Evolutionary conservation across 2,888 invertebrate species (phyloP).

Genomic region (Nomada fabriciana): DNA sequence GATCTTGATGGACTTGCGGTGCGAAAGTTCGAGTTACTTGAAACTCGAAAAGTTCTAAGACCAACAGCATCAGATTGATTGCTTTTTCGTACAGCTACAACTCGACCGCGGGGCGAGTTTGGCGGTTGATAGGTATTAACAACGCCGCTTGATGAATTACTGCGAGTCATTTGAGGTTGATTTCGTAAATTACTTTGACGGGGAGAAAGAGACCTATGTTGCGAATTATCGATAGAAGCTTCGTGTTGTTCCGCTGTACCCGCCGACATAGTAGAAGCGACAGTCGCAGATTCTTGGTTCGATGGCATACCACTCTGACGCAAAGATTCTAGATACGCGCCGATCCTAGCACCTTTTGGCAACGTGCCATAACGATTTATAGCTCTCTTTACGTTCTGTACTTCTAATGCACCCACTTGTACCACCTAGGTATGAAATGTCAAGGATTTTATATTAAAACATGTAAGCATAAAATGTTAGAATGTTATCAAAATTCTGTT

Average conservation of each 20-base stretch:
- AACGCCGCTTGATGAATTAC: slow-evolving; percentile 94
- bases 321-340: slow-evolving; percentile 97
- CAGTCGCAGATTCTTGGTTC: slow-evolving; percentile 80
- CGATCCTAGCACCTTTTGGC: slow-evolving; percentile 98
- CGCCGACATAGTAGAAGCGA: slow-evolving; percentile 63
- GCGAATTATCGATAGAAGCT: slow-evolving; percentile 79
- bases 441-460: too few species aligned
- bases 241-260: slow-evolving; percentile 67
- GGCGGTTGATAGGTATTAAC: slow-evolving; percentile 85
- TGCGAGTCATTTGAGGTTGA: slow-evolving; percentile 93
- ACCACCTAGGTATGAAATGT: slow-evolving; percentile 85
- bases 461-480: not conserved
- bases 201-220: slow-evolving; percentile 87
- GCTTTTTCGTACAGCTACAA: slow-evolving; percentile 78
- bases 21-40: slow-evolving; percentile 84
- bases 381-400: slow-evolving; percentile 97
- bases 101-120: slow-evolving; percentile 86
- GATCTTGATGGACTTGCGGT: slow-evolving; percentile 90
- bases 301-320: slow-evolving; percentile 90
- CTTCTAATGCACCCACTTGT: slow-evolving; percentile 96
- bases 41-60: slow-evolving; percentile 84
- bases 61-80: slow-evolving; percentile 83
- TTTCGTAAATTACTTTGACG: slow-evolving; percentile 87
- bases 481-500: not conserved
- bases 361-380: slow-evolving; percentile 98